Evolutionary conservation across 2,888 invertebrate species (phyloP), one percentile per base, ranked within the genome.

Genomic region (Odiellus spinosus): DNA sequence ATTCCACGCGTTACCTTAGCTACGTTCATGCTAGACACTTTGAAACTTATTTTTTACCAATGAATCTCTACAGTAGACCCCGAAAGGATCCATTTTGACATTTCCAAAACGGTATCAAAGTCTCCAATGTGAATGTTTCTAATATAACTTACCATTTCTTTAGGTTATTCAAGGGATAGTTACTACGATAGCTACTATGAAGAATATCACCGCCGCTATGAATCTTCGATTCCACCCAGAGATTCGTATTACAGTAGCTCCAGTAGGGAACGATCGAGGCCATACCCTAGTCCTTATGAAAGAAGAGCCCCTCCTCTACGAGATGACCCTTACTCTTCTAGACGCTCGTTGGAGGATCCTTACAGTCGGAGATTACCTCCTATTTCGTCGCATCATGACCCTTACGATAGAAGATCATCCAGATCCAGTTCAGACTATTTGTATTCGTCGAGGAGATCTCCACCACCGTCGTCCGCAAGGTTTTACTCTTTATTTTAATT

Each of bases 231-330:
- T 15, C 42, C 42, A 15, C 20, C 44, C 14, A 18, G 44, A 35
- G 52, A 52, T 18, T 47, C 52, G 6, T 52, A 42, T 33, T 50
- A 50, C 40, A 26, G 26, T 26, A 26, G 26, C 26, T 44, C 42
- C 17, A 44, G 45, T 2, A 34, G 52, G 15, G 45, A 48, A 3
- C 46, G 53, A 15, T 40, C 48, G 42, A 36, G 50, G n/a, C 53
- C 53, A 15, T 53, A 53, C 19, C 51, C 53, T 17, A 40, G 45
- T 2, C 47, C 51, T 4, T 53, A 49, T 43, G 53, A 53, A 14
- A 20, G 52, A 2, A 6, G 44, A 14, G 34, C 45, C 42, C 47
- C 47, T n/a, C 46, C 50, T 0, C 38, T 50, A 34, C 38, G 51
- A 17, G 26, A 26, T 26, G 51, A 51, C 12, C 40, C 43, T 4